phyloP scores from a whole-genome alignment of 2,888 invertebrate species.

The Netelia fuscicornis region DNA sequence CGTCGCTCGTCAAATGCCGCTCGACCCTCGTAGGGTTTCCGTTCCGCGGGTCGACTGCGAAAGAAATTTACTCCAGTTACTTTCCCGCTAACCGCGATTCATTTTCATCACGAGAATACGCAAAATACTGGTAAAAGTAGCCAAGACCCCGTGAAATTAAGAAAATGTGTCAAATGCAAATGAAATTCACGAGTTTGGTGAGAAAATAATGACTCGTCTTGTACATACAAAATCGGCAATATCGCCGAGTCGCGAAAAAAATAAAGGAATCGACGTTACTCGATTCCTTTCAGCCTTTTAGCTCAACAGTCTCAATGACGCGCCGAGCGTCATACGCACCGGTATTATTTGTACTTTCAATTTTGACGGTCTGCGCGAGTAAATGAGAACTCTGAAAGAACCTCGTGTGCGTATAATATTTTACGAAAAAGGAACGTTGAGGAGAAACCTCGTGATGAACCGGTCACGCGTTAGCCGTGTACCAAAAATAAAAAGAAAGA shows the following conservation, averaged over 20 bases:
- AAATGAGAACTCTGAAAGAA: slow-evolving; percentile 12
- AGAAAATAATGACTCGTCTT: slow-evolving; percentile 11
- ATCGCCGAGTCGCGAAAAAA: slow-evolving; percentile 25
- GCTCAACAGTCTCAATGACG: not conserved
- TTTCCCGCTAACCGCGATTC: slow-evolving; percentile 42
- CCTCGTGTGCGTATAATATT: slow-evolving; percentile 28
- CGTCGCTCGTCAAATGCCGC: not conserved
- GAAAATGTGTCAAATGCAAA: not conserved
- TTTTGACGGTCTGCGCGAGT: slow-evolving; percentile 46
- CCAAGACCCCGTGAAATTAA: not conserved
- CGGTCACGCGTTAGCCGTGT: slow-evolving; percentile 46
- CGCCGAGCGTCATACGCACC: slow-evolving; percentile 16
- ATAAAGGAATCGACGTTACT: slow-evolving; percentile 19
- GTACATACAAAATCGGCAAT: slow-evolving; percentile 22
- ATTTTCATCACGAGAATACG: not conserved
- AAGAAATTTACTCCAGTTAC: slow-evolving; percentile 53
- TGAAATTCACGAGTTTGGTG: not conserved
- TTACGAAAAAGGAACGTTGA: slow-evolving; percentile 27
- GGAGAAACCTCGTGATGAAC: slow-evolving; percentile 23
- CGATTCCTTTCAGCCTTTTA: slow-evolving; percentile 23
- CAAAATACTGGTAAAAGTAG: too few species aligned
- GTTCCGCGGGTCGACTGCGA: slow-evolving; percentile 13
- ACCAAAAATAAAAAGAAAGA: slow-evolving; percentile 10
- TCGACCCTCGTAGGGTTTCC: slow-evolving; percentile 51
- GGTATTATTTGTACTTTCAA: slow-evolving; percentile 63